A percentile compares a stretch with the other conserved stretches of the same genome.
phyloP scores from a whole-genome alignment of 2,113 vertebrate species.

The Girardinichthys multiradiatus region DNA sequence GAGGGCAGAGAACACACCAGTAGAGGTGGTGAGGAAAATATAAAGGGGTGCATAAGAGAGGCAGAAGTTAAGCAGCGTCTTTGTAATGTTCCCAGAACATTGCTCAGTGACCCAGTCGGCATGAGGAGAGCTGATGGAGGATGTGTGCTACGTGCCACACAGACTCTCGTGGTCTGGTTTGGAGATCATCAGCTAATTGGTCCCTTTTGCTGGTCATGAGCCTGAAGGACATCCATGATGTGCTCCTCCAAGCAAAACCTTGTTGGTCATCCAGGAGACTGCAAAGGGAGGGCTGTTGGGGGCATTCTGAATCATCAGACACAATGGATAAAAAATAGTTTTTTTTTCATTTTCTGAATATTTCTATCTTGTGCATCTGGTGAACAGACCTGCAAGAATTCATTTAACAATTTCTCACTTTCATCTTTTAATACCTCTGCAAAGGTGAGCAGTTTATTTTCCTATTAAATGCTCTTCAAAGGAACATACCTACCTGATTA shows the following conservation, averaged over 20 bases:
- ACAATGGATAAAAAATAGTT: conserved; percentile 9
- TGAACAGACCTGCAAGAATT: conserved; percentile 38
- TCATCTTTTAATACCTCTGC: conserved; percentile 15
- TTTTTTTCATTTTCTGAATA: conserved; percentile 36
- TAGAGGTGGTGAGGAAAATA: conserved; percentile 37
- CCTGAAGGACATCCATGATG: conserved; percentile 63
- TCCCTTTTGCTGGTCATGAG: conserved; percentile 55
- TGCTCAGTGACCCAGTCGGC: conserved; percentile 70
- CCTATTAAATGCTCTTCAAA: conserved; percentile 35
- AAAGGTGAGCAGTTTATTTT: conserved; percentile 29
- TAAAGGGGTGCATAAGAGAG: conserved; percentile 25
- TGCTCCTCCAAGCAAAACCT: conserved; percentile 50
- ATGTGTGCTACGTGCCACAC: conserved; percentile 56
- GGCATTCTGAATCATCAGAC: conserved; percentile 38
- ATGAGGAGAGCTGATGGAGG: conserved; percentile 58
- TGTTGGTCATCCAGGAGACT: conserved; percentile 67
- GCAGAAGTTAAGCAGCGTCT: conserved; percentile 71
- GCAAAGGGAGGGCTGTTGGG: conserved; percentile 28
- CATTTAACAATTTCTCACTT: conserved; percentile 21
- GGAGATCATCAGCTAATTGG: conserved; percentile 66
- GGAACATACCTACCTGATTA: conserved; percentile 56
- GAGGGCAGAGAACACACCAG: conserved; percentile 37
- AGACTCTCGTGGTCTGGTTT: conserved; percentile 52
- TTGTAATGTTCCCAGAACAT: conserved; percentile 76
- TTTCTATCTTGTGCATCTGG: conserved; percentile 41